phyloP scores from a whole-genome alignment of 2,113 vertebrate genomes.

The Nerophis lumbriciformis region DNA sequence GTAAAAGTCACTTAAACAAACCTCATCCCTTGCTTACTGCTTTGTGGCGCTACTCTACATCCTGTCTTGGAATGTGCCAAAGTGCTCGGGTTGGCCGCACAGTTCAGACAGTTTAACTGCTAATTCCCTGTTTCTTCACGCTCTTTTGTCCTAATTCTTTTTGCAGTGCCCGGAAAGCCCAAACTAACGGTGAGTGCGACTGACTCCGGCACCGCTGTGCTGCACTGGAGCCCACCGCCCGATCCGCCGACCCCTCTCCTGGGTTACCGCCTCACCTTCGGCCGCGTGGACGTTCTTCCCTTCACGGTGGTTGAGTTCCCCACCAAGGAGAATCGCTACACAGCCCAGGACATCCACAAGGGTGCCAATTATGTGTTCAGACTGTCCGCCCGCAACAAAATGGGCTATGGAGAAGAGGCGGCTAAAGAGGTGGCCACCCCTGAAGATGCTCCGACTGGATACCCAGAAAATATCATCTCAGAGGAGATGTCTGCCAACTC shows the following conservation, averaged over 20 bases:
- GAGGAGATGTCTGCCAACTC: conserved; percentile 78
- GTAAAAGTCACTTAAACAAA: too few species aligned
- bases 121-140: conserved; percentile 13
- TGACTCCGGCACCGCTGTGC: conserved; percentile 80
- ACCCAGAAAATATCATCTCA: conserved; percentile 80
- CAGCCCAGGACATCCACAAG: conserved; percentile 84
- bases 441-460: conserved; percentile 83
- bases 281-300: conserved; percentile 79
- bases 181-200: conserved; percentile 82
- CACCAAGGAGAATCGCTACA: conserved; percentile 83
- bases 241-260: conserved; percentile 84
- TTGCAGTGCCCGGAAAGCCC: conserved; percentile 87
- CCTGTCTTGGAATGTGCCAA: too few species aligned
- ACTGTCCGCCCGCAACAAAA: conserved; percentile 89
- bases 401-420: conserved; percentile 89
- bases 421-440: conserved; percentile 84
- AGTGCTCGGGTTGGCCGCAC: too few species aligned
- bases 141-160: conserved; percentile 27
- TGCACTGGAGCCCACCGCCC: conserved; percentile 87
- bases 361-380: conserved; percentile 86
- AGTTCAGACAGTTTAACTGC: too few species aligned
- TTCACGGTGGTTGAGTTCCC: conserved; percentile 84
- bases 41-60: too few species aligned
- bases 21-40: too few species aligned
- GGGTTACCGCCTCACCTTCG: conserved; percentile 90